Base-by-base conservation (phyloP, 37 sponge, comb jelly and placozoan species). In the Crambe crambe region DNA sequence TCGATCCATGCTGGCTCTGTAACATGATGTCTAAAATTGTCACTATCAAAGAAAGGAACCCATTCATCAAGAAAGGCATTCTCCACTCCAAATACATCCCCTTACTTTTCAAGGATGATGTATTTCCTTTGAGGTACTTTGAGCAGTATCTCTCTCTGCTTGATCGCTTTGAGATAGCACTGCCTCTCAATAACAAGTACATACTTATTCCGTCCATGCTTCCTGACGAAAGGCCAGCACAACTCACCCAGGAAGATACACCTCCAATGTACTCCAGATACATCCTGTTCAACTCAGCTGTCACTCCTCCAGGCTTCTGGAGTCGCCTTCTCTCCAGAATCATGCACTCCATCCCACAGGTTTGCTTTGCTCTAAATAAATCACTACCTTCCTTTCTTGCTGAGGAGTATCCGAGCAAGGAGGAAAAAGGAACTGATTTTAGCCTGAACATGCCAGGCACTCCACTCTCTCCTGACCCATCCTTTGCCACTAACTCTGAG, bases 11-110 rank as follows among this genome's bases (percentile, higher is more conserved):
- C 37, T 92, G 93, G 93, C 77, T 92, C n/a, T 88, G 90, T 63
- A 82, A 94, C 59, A 79, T 94, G 86, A 94, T 94, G 86, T 83
- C 91, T n/a, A 86, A 80, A 10, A 60, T 94, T 9, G 83, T 91
- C 35, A 91, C 91, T 1, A 80, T 94, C 62, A 74, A 76, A n/a
- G 89, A 89, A 73, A 79, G 73, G 70, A 94, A 90, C 71, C 85
- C 85, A 18, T 91, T 76, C 42, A 56, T 91, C 20, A 73, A 59
- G 27, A 66, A 80, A 39, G 93, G 93, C 20, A 90, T 90, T 47
- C 78, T 90, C 21, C 25, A 41, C 34, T 47, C 42, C 57, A 68
- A 74, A 37, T 35, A 80, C 10, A 67, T 89, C 23, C 75, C 89
- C 9, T 56, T 83, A 9, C 26, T 89, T 10, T 85, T 84, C 64